A percentile compares a stretch with the other conserved stretches of the same genome.
Conservation (phyloP, 2,797 vertebrate species). For the Staurois parvus region DNA sequence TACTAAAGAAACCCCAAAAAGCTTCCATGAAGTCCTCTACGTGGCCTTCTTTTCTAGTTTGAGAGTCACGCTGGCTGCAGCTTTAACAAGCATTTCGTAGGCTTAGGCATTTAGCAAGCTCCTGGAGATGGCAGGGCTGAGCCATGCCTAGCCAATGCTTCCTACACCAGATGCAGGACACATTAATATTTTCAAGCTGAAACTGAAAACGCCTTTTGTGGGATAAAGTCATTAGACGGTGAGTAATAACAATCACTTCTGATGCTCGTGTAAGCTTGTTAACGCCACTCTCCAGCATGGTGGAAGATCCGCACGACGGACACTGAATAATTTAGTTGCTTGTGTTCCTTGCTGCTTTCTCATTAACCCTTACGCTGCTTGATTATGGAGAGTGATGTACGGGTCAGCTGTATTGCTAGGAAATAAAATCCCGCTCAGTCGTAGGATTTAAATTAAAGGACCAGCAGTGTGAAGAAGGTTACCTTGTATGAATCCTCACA, state of each 20-base stretch:
- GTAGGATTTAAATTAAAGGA: not conserved
- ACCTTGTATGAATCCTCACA: not conserved
- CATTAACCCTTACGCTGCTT: not conserved
- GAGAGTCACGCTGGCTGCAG: too few species aligned
- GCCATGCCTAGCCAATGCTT: not conserved
- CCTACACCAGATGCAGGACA: not conserved
- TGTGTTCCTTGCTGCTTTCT: not conserved
- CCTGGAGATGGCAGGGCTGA: not conserved
- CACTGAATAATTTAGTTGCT: not conserved
- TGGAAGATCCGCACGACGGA: not conserved
- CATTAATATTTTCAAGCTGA: not conserved
- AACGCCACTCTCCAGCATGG: not conserved
- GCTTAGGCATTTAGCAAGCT: not conserved
- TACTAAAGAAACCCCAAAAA: too few species aligned
- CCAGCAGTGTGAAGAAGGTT: not conserved
- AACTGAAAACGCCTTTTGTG: not conserved
- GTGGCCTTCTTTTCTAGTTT: not conserved
- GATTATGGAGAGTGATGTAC: too few species aligned
- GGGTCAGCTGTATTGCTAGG: not conserved
- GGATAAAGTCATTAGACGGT: not conserved
- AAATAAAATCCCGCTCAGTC: not conserved
- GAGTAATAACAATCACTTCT: not conserved
- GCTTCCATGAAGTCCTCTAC: too few species aligned
- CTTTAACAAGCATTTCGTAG: too few species aligned
- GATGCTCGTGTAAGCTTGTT: not conserved